phyloP scores from a whole-genome alignment of 2,113 vertebrate genomes.

The Scytalopus superciliaris region DNA sequence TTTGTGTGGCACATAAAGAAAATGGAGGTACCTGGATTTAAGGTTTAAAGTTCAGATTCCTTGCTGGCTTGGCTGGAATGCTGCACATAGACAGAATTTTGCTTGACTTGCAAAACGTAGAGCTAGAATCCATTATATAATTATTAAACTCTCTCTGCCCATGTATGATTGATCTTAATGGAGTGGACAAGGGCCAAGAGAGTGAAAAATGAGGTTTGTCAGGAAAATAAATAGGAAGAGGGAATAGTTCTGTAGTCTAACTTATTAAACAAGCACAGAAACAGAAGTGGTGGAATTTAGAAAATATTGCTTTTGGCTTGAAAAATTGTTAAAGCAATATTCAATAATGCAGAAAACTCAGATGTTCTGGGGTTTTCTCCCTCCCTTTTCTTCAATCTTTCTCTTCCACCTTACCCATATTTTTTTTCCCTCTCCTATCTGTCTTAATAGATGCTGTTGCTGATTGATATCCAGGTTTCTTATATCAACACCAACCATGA shows the following conservation, averaged over 20 bases:
- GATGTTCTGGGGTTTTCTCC: neutral
- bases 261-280: neutral
- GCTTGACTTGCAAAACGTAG: neutral
- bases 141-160: neutral
- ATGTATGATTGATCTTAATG: neutral
- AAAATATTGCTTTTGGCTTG: neutral
- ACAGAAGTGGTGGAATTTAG: neutral
- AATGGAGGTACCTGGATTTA: neutral
- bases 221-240: neutral
- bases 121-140: neutral
- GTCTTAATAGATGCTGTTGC: slow-evolving; percentile 79
- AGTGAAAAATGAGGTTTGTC: neutral
- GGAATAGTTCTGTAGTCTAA: neutral
- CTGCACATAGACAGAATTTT: neutral
- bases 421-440: neutral
- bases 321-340: neutral
- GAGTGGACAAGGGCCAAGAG: neutral
- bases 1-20: neutral
- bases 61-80: neutral
- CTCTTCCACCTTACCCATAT: neutral
- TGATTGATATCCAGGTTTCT: slow-evolving; percentile 91
- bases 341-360: neutral
- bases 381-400: neutral
- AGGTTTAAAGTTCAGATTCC: neutral
- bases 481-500: slow-evolving; percentile 97